These are phyloP conservation scores for Crotalus tigris DNA, from an alignment of 2,113 vertebrate genomes.

Conservation along the genomic window DNA sequence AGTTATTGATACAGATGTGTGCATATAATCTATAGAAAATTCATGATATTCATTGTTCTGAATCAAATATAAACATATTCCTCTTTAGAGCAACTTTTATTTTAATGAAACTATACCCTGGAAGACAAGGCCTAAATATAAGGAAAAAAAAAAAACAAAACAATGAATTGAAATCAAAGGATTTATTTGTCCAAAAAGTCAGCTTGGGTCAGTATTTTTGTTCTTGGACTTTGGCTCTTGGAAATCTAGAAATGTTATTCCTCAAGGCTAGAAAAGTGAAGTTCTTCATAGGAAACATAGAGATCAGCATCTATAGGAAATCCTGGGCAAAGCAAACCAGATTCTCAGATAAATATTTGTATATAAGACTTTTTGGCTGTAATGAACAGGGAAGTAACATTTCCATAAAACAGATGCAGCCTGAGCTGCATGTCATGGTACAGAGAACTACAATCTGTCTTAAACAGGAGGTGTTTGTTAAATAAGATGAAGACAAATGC, in stretches of 20 bases:
- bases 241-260: background rate
- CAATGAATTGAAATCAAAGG: background rate
- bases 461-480: conserved; percentile 32
- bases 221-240: background rate
- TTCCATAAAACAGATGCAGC: conserved; percentile 21
- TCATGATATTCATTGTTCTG: background rate
- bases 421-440: conserved; percentile 15
- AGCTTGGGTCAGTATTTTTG: background rate
- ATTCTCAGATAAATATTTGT: conserved; percentile 30
- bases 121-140: background rate
- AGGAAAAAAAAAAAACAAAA: background rate
- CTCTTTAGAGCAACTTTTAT: background rate
- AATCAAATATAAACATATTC: background rate
- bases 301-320: conserved; percentile 7
- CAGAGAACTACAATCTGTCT: conserved; percentile 24
- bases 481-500: conserved; percentile 20
- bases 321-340: conserved; percentile 4
- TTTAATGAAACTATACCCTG: background rate
- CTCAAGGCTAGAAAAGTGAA: background rate
- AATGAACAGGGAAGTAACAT: conserved; percentile 20
- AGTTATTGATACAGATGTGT: background rate
- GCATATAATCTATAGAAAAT: background rate
- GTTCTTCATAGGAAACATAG: background rate
- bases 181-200: background rate
- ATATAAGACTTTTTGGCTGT: conserved; percentile 3